A percentile compares a stretch with the other conserved stretches of the same genome.
Evolutionary conservation across 2,888 invertebrate genomes (phyloP).

Genomic region (Trissolcus japonicus): DNA sequence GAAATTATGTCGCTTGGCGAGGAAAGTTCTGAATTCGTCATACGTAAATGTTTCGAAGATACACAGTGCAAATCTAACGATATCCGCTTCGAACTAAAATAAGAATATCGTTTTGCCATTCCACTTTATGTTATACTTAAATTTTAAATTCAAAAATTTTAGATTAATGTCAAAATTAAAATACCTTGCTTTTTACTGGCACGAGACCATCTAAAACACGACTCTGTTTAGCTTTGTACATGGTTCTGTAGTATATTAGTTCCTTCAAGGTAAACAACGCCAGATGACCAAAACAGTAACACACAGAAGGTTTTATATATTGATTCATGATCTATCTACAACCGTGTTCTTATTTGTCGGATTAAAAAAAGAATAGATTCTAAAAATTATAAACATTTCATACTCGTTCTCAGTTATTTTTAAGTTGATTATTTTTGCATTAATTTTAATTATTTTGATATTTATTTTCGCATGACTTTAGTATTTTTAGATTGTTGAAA

Average conservation of each 20-base stretch:
- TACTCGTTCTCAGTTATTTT: too few species aligned
- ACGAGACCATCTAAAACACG: background rate
- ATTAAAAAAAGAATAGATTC: too few species aligned
- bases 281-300: background rate
- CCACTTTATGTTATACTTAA: background rate
- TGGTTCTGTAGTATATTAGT: background rate
- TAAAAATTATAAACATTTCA: too few species aligned
- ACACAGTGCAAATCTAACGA: slow-evolving; percentile 93
- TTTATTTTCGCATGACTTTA: too few species aligned
- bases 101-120: too few species aligned
- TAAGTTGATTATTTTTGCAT: too few species aligned
- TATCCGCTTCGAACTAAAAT: slow-evolving; percentile 98
- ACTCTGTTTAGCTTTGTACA: background rate
- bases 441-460: too few species aligned
- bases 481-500: too few species aligned
- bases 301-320: too few species aligned
- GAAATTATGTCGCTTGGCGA: slow-evolving; percentile 88
- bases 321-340: too few species aligned
- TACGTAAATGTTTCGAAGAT: slow-evolving; percentile 85
- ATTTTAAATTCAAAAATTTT: background rate
- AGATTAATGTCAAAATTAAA: background rate
- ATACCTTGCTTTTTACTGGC: slow-evolving; percentile 1
- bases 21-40: slow-evolving; percentile 89
- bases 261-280: background rate
- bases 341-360: too few species aligned